Conservation (phyloP, 2,113 vertebrate genomes). For the Gavia stellata region DNA sequence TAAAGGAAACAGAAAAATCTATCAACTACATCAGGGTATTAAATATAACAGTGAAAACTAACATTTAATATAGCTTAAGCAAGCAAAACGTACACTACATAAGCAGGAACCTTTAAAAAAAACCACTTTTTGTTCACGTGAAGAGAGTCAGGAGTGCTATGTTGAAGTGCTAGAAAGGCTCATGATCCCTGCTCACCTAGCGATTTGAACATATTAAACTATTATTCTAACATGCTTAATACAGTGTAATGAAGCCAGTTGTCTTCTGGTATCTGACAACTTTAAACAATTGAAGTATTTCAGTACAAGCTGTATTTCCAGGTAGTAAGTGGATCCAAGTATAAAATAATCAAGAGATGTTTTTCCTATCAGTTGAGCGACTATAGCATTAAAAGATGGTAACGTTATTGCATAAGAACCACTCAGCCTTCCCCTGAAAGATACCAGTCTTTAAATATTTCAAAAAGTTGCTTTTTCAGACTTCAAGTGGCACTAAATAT, state of each 20-base stretch:
- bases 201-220: background rate
- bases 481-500: background rate
- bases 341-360: background rate
- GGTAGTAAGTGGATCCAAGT: background rate
- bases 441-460: background rate
- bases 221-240: background rate
- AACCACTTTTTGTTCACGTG: accelerated
- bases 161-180: background rate
- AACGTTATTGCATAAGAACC: background rate
- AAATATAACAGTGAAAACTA: background rate
- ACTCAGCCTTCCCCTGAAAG: background rate
- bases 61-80: background rate
- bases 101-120: background rate
- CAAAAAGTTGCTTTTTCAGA: background rate
- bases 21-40: background rate
- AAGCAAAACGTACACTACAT: background rate
- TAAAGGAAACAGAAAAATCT: background rate
- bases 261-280: background rate
- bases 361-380: background rate
- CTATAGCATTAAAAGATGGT: background rate
- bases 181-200: background rate
- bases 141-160: background rate
- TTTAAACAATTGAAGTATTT: background rate
- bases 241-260: background rate
- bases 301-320: background rate